Conservation (phyloP, 2,888 invertebrate species). For the Clistopyga incitator region DNA sequence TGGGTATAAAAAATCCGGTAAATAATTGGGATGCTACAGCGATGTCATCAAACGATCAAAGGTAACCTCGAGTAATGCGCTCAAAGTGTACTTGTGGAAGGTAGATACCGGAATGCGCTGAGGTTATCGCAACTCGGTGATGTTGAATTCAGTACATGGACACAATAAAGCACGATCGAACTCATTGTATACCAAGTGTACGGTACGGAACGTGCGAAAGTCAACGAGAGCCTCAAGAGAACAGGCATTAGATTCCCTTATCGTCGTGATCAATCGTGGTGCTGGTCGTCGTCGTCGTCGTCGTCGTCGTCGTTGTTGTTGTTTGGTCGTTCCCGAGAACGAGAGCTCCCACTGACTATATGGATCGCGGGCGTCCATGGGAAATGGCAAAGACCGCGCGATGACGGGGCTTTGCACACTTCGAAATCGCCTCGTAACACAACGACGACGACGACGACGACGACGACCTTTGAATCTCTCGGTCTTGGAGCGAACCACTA, state of each 20-base stretch:
- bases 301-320: constrained; percentile 74
- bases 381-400: constrained; percentile 79
- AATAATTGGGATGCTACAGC: neutral
- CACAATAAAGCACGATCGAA: constrained; percentile 63
- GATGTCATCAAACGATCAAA: neutral
- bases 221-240: constrained; percentile 69
- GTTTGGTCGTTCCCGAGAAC: constrained; percentile 60
- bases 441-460: constrained; percentile 58
- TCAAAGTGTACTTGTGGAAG: constrained; percentile 1
- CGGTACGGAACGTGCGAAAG: constrained; percentile 68
- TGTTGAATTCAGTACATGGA: constrained; percentile 54
- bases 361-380: constrained; percentile 75
- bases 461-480: constrained; percentile 68
- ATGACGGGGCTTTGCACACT: constrained; percentile 59
- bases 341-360: constrained; percentile 74
- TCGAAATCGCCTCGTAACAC: constrained; percentile 68
- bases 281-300: constrained; percentile 72
- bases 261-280: constrained; percentile 78
- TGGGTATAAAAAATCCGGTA: neutral
- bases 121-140: constrained; percentile 57
- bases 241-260: constrained; percentile 77
- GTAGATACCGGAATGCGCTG: constrained; percentile 52
- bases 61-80: neutral
- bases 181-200: constrained; percentile 50
- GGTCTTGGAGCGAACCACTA: constrained; percentile 33